Conservation (phyloP, 2,888 invertebrate genomes). For the Mycalesis mineus region DNA sequence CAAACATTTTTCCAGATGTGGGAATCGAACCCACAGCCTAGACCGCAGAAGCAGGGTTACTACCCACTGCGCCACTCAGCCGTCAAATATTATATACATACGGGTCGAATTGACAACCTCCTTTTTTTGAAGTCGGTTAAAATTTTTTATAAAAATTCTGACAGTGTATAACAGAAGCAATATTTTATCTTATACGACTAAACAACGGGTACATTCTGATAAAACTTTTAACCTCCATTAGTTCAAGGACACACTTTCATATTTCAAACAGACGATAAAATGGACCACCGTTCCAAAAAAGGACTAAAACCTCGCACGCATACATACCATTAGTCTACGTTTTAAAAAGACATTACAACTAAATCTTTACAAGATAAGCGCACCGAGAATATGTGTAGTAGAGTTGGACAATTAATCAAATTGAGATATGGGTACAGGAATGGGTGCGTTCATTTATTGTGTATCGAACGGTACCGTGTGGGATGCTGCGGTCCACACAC, state of each 20-base stretch:
- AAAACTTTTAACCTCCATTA: neutral
- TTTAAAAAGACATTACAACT: slow-evolving; percentile 65
- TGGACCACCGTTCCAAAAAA: neutral
- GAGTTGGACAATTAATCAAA: slow-evolving; percentile 63
- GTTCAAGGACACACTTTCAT: neutral
- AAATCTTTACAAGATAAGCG: slow-evolving; percentile 58
- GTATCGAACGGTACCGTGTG: slow-evolving; percentile 37
- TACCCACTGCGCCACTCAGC: too few relatives aligned
- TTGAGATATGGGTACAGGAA: slow-evolving; percentile 57
- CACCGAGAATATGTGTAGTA: slow-evolving; percentile 45
- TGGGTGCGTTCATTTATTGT: slow-evolving; percentile 58
- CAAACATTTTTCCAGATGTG: too few relatives aligned
- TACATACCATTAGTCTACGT: slow-evolving; percentile 28
- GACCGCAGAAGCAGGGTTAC: too few relatives aligned
- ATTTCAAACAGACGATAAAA: neutral
- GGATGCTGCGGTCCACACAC: slow-evolving; percentile 31
- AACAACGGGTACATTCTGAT: neutral
- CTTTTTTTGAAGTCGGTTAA: too few relatives aligned
- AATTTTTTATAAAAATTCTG: too few relatives aligned
- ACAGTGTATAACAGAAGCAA: too few relatives aligned
- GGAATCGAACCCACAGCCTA: too few relatives aligned
- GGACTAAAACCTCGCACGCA: neutral
- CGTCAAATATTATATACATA: too few relatives aligned
- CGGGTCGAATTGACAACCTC: too few relatives aligned
- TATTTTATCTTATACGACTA: too few relatives aligned